Evolutionary conservation across 1,140 invertebrate genomes (phyloP).

Genomic region (Bombyx mandarina): DNA sequence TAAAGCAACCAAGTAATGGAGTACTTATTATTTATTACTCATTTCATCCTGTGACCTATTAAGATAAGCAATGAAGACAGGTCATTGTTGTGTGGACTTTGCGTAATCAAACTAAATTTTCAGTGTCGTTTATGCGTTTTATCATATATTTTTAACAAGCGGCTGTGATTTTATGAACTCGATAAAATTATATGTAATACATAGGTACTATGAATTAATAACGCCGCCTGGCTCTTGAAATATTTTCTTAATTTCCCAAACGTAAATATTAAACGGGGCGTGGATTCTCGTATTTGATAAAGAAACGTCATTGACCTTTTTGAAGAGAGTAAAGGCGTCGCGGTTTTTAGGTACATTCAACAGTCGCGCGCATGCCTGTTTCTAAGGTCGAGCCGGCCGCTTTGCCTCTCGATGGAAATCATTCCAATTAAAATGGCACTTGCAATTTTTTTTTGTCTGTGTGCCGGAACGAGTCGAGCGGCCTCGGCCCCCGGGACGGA

Average conservation of each 20-base stretch:
- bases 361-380: conserved; percentile 60
- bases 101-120: conserved; percentile 5
- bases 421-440: conserved; percentile 57
- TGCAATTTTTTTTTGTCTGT: conserved; percentile 9
- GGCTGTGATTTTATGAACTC: too few relatives aligned
- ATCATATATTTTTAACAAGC: not conserved
- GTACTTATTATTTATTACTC: conserved; percentile 1
- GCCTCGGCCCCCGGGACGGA: not conserved
- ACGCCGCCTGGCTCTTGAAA: too few relatives aligned
- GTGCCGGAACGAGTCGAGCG: not conserved
- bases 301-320: conserved; percentile 47
- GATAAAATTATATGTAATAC: too few relatives aligned
- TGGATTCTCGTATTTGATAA: conserved; percentile 35
- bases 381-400: conserved; percentile 48
- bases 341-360: conserved; percentile 46
- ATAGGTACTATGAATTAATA: too few relatives aligned
- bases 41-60: conserved; percentile 16
- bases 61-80: conserved; percentile 13
- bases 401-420: conserved; percentile 42
- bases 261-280: conserved; percentile 18
- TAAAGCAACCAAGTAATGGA: not conserved
- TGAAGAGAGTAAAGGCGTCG: conserved; percentile 46
- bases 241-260: not conserved
- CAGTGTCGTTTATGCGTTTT: not conserved
- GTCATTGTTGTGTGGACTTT: conserved; percentile 9